Evolutionary conservation across 1,140 invertebrate species (phyloP).

Genomic region (Cepaea nemoralis): DNA sequence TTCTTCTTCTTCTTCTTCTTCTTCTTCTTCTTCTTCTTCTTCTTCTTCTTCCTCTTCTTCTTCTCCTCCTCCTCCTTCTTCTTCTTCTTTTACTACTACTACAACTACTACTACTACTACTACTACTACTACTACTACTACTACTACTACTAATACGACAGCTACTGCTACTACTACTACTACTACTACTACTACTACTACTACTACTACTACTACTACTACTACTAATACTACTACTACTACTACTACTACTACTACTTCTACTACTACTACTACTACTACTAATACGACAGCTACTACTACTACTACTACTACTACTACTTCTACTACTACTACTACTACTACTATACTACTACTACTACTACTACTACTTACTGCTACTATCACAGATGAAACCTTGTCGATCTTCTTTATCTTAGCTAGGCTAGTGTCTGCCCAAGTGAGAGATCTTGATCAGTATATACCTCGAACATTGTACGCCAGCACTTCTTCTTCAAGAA

Average conservation of each 20-base stretch:
- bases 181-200: constrained; percentile 19
- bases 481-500: too few species aligned
- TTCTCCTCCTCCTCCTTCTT: too few species aligned
- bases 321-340: constrained; percentile 17
- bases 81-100: constrained; percentile 4
- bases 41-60: too few species aligned
- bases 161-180: constrained; percentile 20
- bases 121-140: background rate
- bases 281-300: background rate
- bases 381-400: too few species aligned
- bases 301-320: constrained; percentile 15
- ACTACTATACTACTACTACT: constrained; percentile 16
- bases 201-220: constrained; percentile 22
- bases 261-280: constrained; percentile 17
- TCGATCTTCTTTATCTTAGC: too few species aligned
- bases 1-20: too few species aligned
- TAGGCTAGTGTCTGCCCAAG: too few species aligned
- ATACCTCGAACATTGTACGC: too few species aligned
- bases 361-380: constrained; percentile 14
- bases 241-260: constrained; percentile 18
- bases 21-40: too few species aligned
- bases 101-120: constrained; percentile 14
- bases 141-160: too few species aligned
- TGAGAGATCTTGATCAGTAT: too few species aligned
- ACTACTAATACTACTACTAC: constrained; percentile 5